phyloP scores from a whole-genome alignment of 2,888 invertebrate genomes.

The Idaea straminata region DNA sequence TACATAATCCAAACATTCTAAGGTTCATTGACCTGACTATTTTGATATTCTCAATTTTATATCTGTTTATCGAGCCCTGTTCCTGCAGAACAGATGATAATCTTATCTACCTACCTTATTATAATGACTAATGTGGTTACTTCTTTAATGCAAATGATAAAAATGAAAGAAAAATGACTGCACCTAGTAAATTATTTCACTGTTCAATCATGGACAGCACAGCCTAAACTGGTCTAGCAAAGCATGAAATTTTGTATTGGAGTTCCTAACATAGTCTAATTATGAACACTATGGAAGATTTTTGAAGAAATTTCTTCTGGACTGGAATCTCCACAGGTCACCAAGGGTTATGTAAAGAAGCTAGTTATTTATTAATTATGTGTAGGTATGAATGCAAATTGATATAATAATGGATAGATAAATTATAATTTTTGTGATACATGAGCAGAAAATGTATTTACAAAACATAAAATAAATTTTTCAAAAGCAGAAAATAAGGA shows the following conservation, averaged over 20 bases:
- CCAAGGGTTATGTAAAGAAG: background rate
- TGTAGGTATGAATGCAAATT: background rate
- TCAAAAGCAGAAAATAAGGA: background rate
- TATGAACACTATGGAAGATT: too few species aligned
- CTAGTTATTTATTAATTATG: background rate
- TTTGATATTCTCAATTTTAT: slow-evolving; percentile 2
- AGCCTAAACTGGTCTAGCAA: too few species aligned
- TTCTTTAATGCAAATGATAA: background rate
- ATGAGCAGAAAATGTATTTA: background rate
- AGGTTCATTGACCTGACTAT: slow-evolving; percentile 3
- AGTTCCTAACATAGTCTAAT: too few species aligned
- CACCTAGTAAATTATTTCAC: background rate
- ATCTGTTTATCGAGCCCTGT: background rate
- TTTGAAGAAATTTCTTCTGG: too few species aligned
- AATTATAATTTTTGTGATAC: background rate
- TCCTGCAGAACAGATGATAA: background rate
- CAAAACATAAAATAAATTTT: background rate
- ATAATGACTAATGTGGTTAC: background rate
- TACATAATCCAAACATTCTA: background rate
- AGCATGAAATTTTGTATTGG: too few species aligned
- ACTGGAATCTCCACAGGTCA: too few species aligned
- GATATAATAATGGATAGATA: background rate
- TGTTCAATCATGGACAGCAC: too few species aligned
- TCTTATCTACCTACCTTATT: background rate
- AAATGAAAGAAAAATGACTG: background rate